Base-by-base conservation (phyloP, 1,140 invertebrate genomes). In the Ips nitidus region DNA sequence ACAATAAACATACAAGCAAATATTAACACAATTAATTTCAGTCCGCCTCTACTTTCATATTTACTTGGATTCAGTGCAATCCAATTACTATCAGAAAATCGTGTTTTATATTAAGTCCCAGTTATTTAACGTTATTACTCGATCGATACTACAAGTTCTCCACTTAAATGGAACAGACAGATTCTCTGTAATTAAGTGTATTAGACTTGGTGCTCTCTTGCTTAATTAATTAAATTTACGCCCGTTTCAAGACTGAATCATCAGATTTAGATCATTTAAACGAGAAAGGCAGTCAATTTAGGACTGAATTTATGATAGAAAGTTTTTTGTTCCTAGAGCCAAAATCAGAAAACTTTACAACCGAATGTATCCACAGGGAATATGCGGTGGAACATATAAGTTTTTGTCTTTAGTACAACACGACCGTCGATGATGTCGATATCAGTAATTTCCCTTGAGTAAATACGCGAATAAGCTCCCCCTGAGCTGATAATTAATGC, bases 211-310 rank as follows among this genome's bases (percentile, higher is more conserved):
- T 58, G 56, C 56, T 39, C 56, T 58, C 56, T 58, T 41, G 37
- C 40, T 40, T 58, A 58, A 58, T 58, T 58, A 58, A 58, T 58
- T 58, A 40, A 58, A 58, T 58, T 58, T 58, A 40, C 56, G 56
- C 56, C 36, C 56, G 22, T 58, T 40, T 8, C 56, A 5, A 37
- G 37, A 58, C 52, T 22, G 52, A 41, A 58, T 58, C 22, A 22
- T 22, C 40, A 8, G 56, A 58, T 58, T 41, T 58, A 41, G 56
- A 58, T 41, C 41, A 58, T 58, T 58, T 41, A 2, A 22, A 22
- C 22, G 22, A 7, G 38, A 58, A 58, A 58, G 56, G 41, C 56
- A 58, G 56, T 40, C 37, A 41, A 58, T 58, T 58, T 58, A 58
- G 36, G 4, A 58, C 56, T 22, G 52, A 41, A 58, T 58, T 58